Conservation (phyloP, 2,888 invertebrate species). For the Eupsilia transversa region DNA sequence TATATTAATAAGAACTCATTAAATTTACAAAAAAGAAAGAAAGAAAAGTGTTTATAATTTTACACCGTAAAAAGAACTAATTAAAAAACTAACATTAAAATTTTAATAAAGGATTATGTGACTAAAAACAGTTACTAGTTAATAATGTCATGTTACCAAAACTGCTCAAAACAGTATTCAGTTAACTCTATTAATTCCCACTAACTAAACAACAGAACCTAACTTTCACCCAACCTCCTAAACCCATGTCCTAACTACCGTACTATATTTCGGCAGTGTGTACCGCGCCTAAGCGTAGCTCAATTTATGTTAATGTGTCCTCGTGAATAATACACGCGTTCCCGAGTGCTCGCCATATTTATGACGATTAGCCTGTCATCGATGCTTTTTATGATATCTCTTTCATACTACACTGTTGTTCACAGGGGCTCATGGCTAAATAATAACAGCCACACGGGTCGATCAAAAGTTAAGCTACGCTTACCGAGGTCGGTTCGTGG, state of each 20-base stretch:
- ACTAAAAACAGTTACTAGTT: background rate
- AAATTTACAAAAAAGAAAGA: no score
- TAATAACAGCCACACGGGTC: background rate
- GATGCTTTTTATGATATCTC: slow-evolving; percentile 57
- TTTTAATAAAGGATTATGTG: background rate
- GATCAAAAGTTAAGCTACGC: background rate
- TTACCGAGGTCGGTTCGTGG: background rate
- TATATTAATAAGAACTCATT: no score
- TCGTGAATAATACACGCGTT: slow-evolving; percentile 70
- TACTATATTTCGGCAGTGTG: slow-evolving; percentile 21
- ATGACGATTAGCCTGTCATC: slow-evolving; percentile 65
- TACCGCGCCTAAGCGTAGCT: slow-evolving; percentile 54
- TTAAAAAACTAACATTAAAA: no score
- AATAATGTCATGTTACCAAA: background rate
- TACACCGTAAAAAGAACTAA: no score
- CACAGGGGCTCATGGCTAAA: background rate
- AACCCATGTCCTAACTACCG: slow-evolving; percentile 17
- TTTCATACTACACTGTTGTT: background rate
- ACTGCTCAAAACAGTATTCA: background rate
- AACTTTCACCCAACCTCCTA: background rate
- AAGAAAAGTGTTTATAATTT: no score
- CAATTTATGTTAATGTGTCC: slow-evolving; percentile 69
- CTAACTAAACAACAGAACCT: slow-evolving; percentile 1
- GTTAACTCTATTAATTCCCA: background rate
- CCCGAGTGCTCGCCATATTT: slow-evolving; percentile 64